Evolutionary conservation across 1,140 invertebrate genomes (phyloP), one percentile per base, ranked within the genome.

Genomic region (Aphaenogaster floridana): DNA sequence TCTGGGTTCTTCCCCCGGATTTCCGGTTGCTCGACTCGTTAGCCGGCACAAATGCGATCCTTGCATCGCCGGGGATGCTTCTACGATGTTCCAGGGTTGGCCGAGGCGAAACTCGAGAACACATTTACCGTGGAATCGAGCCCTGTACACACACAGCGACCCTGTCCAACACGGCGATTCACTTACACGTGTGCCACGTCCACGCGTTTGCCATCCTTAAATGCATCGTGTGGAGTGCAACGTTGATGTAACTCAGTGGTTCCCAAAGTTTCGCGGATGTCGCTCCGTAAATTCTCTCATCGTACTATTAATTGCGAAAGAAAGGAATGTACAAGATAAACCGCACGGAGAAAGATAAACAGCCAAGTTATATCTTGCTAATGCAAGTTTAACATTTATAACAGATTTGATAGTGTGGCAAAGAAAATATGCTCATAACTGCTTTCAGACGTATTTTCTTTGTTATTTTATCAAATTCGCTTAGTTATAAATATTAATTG

Each of bases 41-140:
- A 59, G 15, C 28, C 28, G 15, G 5, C 17, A 34, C 45, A 28
- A 79, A 52, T 39, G 36, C 36, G 36, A 54, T 71, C 21, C 11
- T 21, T n/a, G 36, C 36, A 42, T 69, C 48, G 36, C 9, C 78
- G 50, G 4, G 59, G 28, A 80, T 68, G 63, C 34, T 52, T 68
- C 45, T 15, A 48, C n/a, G 48, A 39, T 52, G 34, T 80, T 80
- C n/a, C n/a, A 39, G 15, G 63, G 48, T 39, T 42, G 17, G 48
- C 34, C 7, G 36, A 21, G 8, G 36, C 17, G 64, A 54, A 69
- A 81, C 21, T 34, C 64, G 48, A 81, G 50, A 59, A 81, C 36
- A 69, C 78, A 54, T 71, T 68, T 81, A 81, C 50, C 48, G 50
- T 48, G 39, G n/a, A 69, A 42, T 81, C 39, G 21, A 71, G 63